Conservation (phyloP, 2,888 invertebrate species). For the Oscheius myriophilus region DNA sequence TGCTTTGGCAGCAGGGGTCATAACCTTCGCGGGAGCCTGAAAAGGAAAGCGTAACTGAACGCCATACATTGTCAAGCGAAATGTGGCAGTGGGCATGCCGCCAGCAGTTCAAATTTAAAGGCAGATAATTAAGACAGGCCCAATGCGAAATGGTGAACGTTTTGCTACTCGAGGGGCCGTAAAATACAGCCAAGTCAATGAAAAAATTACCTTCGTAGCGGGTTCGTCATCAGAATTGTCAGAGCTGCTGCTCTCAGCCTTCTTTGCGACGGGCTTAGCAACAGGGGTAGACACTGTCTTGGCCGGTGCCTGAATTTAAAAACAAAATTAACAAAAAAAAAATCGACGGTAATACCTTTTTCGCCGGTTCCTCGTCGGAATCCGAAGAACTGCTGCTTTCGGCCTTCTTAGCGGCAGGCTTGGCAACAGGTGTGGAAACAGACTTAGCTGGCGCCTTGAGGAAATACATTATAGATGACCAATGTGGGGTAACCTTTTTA, state of each 20-base stretch:
- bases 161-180: no score
- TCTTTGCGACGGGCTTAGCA: conserved; percentile 39
- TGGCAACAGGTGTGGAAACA: not conserved
- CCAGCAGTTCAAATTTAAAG: no score
- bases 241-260: conserved; percentile 32
- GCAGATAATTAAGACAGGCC: no score
- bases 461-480: not conserved
- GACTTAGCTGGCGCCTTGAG: not conserved
- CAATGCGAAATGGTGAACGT: no score
- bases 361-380: conserved; percentile 17
- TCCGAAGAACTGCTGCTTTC: conserved; percentile 22
- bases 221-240: conserved; percentile 41
- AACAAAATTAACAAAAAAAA: not conserved
- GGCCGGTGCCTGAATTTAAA: no score
- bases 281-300: not conserved
- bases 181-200: no score
- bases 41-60: no score
- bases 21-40: conserved; percentile 2
- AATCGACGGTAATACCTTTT: conserved; percentile 5
- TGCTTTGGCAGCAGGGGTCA: not conserved
- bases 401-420: not conserved
- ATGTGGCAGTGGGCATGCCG: no score
- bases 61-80: no score
- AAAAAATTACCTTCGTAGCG: conserved; percentile 34
- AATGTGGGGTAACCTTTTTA: conserved; percentile 1